Evolutionary conservation across 2,888 invertebrate species (phyloP), one percentile per base, ranked within the genome.

Genomic region (Drosophila maculinotata): DNA sequence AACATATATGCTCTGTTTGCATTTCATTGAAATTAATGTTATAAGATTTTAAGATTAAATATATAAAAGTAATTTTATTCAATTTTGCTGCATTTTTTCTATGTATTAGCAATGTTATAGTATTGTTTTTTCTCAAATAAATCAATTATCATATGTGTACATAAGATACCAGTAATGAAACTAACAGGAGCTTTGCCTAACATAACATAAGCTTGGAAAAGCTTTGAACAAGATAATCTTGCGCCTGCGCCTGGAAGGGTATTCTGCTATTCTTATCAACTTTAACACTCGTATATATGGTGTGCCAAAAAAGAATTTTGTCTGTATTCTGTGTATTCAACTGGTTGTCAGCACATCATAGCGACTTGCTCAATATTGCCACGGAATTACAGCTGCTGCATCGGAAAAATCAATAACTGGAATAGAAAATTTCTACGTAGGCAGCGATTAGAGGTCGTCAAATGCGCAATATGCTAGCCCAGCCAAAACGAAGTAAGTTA

Each of bases 341-440:
- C 81, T 81, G 76, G 81, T 81, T 79, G 86, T 54, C 52, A 67
- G 6, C 74, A 67, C 74, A 67, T 67, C 67, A 54, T 7, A 23
- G 36, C n/a, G 42, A 30, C 31, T 23, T 47, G 31, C 47, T 33
- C 25, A 64, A 53, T 51, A 51, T 35, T 47, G 54, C 35, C 67
- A 36, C 15, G 30, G n/a, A 69, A 10, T 47, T 59, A 59, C 64
- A 76, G 58, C 72, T 62, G 71, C 60, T 54, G 39, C 53, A 20
- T n/a, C n/a, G 45, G 64, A 75, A 79, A 87, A 80, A 81, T 88
- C 88, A 83, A 81, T 87, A 85, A 39, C 17, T 42, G 10, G 33
- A 45, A 44, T 7, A 14, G n/a, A 28, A 45, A 66, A 38, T 15
- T 66, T 8, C 47, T 38, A 72, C 83, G 67, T 69, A 83, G 65